phyloP scores from a whole-genome alignment of 2,113 vertebrate genomes.

The Blennius ocellaris region DNA sequence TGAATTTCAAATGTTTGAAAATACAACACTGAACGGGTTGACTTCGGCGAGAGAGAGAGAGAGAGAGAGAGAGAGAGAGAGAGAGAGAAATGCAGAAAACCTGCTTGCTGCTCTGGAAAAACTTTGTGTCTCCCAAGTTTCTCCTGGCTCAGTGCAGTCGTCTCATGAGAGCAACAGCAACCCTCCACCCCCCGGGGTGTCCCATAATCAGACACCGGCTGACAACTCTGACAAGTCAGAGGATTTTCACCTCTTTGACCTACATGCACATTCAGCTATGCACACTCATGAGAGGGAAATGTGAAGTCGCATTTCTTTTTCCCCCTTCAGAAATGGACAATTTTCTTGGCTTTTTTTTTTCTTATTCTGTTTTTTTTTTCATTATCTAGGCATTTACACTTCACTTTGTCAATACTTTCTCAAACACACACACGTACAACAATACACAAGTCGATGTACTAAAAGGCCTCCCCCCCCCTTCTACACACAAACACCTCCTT shows the following conservation, averaged over 20 bases:
- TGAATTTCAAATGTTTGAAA: conserved; percentile 15
- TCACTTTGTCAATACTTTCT: not conserved
- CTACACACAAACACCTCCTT: conserved; percentile 13
- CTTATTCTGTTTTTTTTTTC: conserved; percentile 7
- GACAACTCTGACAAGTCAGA: conserved; percentile 59
- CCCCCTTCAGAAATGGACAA: not conserved
- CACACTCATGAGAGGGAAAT: conserved; percentile 8
- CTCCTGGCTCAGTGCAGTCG: conserved; percentile 1
- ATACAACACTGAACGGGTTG: conserved; percentile 11
- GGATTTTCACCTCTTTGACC: conserved; percentile 62
- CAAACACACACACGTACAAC: not conserved
- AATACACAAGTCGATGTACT: not conserved
- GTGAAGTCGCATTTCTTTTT: conserved; percentile 5
- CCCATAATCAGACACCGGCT: conserved; percentile 49
- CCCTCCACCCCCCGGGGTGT: conserved; percentile 16
- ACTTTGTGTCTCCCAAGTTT: conserved; percentile 26
- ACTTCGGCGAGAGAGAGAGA: conserved; percentile 3
- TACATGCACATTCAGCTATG: conserved; percentile 30
- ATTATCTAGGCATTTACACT: not conserved
- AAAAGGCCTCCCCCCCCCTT: conserved; percentile 5
- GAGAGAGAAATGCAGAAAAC: not conserved
- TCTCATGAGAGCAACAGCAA: conserved; percentile 35
- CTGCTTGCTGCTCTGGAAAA: conserved; percentile 33
- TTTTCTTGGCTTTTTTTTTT: not conserved
- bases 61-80: not conserved